These are phyloP conservation scores for Porites rus DNA, from an alignment of 92 coral and sea anemone genomes.

Conservation along the genomic window DNA sequence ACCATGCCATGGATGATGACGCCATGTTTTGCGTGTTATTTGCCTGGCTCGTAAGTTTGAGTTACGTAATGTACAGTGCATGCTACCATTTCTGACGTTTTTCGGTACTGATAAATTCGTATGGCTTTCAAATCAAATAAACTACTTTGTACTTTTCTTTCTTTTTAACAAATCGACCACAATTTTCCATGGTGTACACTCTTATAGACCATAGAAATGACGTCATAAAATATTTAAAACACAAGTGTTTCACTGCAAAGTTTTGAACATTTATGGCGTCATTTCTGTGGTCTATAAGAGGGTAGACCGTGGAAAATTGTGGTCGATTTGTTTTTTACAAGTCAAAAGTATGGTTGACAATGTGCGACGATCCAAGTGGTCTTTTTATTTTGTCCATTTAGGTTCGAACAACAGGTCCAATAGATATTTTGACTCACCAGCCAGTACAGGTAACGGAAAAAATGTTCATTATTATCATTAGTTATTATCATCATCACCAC, in stretches of 20 bases:
- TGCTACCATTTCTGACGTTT: slow-evolving; percentile 15
- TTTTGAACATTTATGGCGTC: too few species aligned
- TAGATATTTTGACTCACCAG: slow-evolving; percentile 93
- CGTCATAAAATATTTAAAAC: too few species aligned
- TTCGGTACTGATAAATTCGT: slow-evolving; percentile 55
- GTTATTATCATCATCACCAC: too few species aligned
- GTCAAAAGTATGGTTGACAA: not conserved
- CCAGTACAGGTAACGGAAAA: slow-evolving; percentile 83
- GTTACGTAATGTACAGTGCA: slow-evolving; percentile 67
- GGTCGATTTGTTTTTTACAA: too few species aligned
- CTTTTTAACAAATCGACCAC: too few species aligned
- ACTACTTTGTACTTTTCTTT: too few species aligned
- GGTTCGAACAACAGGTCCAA: slow-evolving; percentile 99
- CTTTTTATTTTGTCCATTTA: slow-evolving; percentile 1
- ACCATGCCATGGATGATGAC: slow-evolving; percentile 82
- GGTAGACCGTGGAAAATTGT: too few species aligned
- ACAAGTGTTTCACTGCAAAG: too few species aligned
- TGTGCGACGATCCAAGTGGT: not conserved
- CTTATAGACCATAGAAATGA: too few species aligned
- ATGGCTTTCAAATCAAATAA: slow-evolving; percentile 14
- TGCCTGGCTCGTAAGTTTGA: slow-evolving; percentile 77
- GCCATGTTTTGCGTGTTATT: slow-evolving; percentile 97
- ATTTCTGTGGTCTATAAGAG: too few species aligned
- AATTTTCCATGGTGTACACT: too few species aligned
- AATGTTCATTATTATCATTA: too few species aligned